Evolutionary conservation across 2,113 vertebrate genomes (phyloP), one percentile per base, ranked within the genome.

Genomic region (Ptilonorhynchus violaceus): DNA sequence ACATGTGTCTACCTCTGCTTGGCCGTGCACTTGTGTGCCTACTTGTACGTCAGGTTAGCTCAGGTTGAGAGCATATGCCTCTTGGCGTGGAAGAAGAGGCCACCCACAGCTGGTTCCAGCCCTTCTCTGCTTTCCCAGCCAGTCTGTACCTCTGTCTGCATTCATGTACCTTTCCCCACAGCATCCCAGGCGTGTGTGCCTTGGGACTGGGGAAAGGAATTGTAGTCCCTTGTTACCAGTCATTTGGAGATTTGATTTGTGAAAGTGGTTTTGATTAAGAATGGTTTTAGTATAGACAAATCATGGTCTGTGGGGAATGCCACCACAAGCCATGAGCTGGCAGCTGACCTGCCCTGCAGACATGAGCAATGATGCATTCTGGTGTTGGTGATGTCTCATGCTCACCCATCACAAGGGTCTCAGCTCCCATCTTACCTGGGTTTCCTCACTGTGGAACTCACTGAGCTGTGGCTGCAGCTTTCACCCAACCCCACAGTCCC

Each of bases 361-460:
- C 0, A 2, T 22, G 8, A 5, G 3, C 41, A 35, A 1, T 20
- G 28, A 20, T 35, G 21, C 25, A 14, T 55, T 15, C 10, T 41
- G 21, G 15, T 5, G 2, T 5, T 58, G 44, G 16, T 83, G 60
- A 74, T 33, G 20, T 47, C 41, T n/a, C 2, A 1, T 0, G 0
- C 10, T 49, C 21, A 13, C 21, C 15, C 2, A 2, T 19, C 31
- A 37, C 2, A 0, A 46, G 44, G 33, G 2, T 49, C 27, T 81
- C n/a, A 85, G 16, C 7, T 92, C 21, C 37, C 21, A 14, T 27
- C 52, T 82, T 39, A 31, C 30, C 15, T 50, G 64, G 4, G 5
- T 63, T 80, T 77, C 75, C 28, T 82, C 11, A 3, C 49, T 1
- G 2, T 33, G 50, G 7, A 13, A 35, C 64, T 77, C 28, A 27